Base-by-base conservation (phyloP, 2,797 vertebrate species). In the Ptychadena robeensis region DNA sequence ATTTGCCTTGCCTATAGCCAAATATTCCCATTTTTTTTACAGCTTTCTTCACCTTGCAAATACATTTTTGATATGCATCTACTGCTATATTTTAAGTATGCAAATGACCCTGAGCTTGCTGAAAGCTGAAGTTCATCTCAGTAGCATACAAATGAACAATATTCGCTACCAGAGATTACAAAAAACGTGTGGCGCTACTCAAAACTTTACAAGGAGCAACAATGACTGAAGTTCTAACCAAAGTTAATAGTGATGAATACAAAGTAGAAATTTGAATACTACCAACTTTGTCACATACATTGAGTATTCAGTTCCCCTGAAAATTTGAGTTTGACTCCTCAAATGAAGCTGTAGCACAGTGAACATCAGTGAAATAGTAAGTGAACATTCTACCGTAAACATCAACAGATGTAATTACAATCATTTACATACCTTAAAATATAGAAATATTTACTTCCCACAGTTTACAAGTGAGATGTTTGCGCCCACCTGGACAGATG, bases 101-200 rank as follows among this genome's bases (percentile, higher is more conserved):
- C 34, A 68, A 37, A 37, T 68, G 34, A 68, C 66, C 65, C 34
- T 1, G 8, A 37, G 32, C 22, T 22, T 68, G n/a, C 27, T 25
- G 34, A 68, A 5, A 35, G 34, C 11, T 35, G 34, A 35, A 35
- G 34, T 68, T 34, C 34, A 68, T 68, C 34, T 68, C 18, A 37
- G 32, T 68, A 35, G 66, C 32, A 68, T 68, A 68, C 22, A 34
- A 37, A 37, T n/a, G 22, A 68, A n/a, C 27, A 68, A 14, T n/a
- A 27, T 25, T n/a, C 12, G 9, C 34, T 67, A 35, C 1, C 31
- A 67, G 18, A 18, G 34, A 37, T 4, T 15, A 28, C 38, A 40
- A 53, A 53, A 27, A 61, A 10, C 9, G 59, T 61, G 59, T 28
- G 59, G 12, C 2, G 9, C 44, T 7, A 53, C 15, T 5, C 6